These are phyloP conservation scores for Anhinga anhinga DNA, from an alignment of 2,113 vertebrate genomes.

Conservation along the genomic window DNA sequence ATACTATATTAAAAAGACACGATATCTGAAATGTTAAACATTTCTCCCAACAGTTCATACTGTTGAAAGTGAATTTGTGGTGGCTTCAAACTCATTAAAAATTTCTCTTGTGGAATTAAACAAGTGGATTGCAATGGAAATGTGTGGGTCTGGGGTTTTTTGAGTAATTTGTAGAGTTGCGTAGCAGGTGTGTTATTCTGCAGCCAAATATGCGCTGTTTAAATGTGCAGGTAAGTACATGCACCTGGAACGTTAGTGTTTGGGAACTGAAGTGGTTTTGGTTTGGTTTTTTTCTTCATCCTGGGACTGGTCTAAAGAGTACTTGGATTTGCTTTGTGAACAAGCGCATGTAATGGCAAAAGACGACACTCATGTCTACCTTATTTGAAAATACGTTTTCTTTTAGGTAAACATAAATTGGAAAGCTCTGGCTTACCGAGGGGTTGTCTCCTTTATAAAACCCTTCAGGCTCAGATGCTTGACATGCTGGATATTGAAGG, in stretches of 20 bases:
- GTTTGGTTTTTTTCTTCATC: no score
- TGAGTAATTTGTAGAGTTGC: background rate
- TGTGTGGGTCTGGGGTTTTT: background rate
- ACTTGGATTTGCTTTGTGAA: background rate
- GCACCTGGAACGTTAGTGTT: background rate
- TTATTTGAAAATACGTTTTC: constrained; percentile 33
- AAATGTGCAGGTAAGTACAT: background rate
- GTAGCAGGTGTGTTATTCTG: background rate
- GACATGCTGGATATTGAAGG: constrained; percentile 96
- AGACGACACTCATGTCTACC: background rate
- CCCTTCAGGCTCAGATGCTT: constrained; percentile 94
- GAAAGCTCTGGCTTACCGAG: constrained; percentile 84
- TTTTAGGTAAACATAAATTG: constrained; percentile 76
- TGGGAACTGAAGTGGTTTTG: background rate
- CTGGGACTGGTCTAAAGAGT: background rate
- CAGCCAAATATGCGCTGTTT: background rate
- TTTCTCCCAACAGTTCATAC: background rate
- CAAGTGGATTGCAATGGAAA: background rate
- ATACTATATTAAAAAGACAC: background rate
- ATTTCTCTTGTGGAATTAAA: background rate
- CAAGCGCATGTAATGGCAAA: background rate
- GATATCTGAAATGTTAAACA: background rate
- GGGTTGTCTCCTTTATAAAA: constrained; percentile 89
- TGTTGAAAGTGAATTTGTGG: background rate
- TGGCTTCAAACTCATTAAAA: background rate